These are phyloP conservation scores for Calliphora vicina DNA, from an alignment of 1,140 invertebrate species.

Conservation along the genomic window DNA sequence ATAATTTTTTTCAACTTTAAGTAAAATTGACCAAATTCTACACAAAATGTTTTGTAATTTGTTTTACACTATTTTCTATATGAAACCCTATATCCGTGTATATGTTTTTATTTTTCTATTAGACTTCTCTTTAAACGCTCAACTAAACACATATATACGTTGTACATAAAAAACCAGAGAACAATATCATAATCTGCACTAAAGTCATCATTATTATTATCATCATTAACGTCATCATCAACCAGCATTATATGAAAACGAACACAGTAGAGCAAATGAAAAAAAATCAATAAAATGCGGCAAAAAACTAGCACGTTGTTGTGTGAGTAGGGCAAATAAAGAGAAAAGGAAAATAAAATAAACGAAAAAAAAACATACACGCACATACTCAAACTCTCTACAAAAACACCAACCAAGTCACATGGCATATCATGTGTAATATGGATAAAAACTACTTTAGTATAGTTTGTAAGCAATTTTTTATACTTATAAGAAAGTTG, in stretches of 20 bases:
- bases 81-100: too few species aligned
- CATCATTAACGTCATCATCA: background rate
- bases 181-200: background rate
- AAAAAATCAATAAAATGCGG: slow-evolving; percentile 34
- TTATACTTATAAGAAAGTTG: background rate
- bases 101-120: background rate
- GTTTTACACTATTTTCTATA: background rate
- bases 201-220: background rate
- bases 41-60: too few species aligned
- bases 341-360: background rate
- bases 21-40: too few species aligned
- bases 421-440: slow-evolving; percentile 13
- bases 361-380: background rate
- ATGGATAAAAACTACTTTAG: background rate
- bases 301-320: slow-evolving; percentile 30
- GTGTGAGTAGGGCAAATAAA: background rate
- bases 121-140: background rate
- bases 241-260: background rate
- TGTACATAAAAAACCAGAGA: background rate
- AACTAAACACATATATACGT: background rate
- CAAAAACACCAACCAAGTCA: background rate
- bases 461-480: slow-evolving; percentile 7
- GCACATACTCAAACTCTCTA: background rate
- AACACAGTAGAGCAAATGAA: background rate
- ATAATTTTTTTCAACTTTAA: too few species aligned